phyloP scores from a whole-genome alignment of 2,797 vertebrate genomes.

The Cossypha polioptera region DNA sequence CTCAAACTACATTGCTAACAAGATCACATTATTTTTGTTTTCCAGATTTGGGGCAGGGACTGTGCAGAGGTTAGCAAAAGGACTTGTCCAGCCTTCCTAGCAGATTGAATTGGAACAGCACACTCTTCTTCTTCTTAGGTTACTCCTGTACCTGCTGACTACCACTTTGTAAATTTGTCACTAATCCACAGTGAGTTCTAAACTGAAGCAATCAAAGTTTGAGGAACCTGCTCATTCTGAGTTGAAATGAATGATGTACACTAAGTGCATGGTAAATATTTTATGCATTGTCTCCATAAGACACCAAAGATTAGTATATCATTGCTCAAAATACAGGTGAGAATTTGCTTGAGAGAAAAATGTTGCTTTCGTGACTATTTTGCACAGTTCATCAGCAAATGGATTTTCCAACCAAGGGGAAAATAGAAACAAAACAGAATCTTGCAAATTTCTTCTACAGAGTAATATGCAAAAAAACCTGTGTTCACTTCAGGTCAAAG shows the following conservation, averaged over 20 bases:
- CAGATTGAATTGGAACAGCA: background rate
- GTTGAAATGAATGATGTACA: background rate
- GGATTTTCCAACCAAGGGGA: background rate
- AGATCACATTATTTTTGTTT: background rate
- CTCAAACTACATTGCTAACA: background rate
- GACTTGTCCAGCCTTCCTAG: background rate
- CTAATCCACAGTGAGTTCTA: background rate
- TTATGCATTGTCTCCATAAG: background rate
- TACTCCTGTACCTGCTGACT: background rate
- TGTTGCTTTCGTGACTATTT: background rate
- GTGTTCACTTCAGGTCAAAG: background rate
- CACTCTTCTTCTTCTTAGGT: background rate
- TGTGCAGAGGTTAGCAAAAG: background rate
- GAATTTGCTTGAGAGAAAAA: background rate
- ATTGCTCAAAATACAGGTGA: background rate
- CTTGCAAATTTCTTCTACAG: background rate
- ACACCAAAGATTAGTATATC: background rate
- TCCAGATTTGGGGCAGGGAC: background rate
- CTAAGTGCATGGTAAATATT: constrained; percentile 41
- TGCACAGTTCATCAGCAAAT: background rate
- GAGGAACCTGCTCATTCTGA: background rate
- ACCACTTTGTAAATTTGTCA: background rate
- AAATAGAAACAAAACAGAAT: background rate
- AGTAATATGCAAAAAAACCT: background rate
- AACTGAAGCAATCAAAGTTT: background rate